phyloP scores from a whole-genome alignment of 2,888 invertebrate species.

The Agrochola macilenta region DNA sequence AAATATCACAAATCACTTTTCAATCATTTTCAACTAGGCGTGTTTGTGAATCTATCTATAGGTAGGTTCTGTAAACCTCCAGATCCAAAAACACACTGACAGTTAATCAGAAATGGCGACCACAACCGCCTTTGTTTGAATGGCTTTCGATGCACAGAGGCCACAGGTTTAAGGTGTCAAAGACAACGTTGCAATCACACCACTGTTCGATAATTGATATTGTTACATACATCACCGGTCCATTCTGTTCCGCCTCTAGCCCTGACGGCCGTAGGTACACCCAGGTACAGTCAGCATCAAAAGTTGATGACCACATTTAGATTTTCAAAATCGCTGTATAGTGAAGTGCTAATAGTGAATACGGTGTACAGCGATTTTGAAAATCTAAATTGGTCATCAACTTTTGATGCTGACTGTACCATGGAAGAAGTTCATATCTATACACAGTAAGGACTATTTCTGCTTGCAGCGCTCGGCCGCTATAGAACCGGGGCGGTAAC shows the following conservation, averaged over 20 bases:
- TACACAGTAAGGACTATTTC: too few relatives aligned
- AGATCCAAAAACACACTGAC: too few relatives aligned
- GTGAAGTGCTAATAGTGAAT: too few relatives aligned
- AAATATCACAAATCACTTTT: background rate
- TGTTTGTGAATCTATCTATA: background rate
- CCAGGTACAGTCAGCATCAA: too few relatives aligned
- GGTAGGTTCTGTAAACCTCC: background rate
- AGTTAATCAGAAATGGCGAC: slow-evolving; percentile 2
- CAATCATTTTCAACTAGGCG: background rate
- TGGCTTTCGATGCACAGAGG: background rate
- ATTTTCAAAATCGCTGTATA: too few relatives aligned
- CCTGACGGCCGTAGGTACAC: background rate
- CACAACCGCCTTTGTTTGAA: background rate
- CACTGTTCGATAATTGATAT: slow-evolving; percentile 31
- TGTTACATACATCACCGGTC: slow-evolving; percentile 5
- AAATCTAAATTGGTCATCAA: too few relatives aligned
- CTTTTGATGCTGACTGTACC: too few relatives aligned
- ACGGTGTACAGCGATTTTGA: too few relatives aligned
- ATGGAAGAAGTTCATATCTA: too few relatives aligned
- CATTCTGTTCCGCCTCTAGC: background rate
- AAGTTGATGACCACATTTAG: too few relatives aligned
- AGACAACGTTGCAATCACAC: slow-evolving; percentile 8
- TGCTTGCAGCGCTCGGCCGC: too few relatives aligned
- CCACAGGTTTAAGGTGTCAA: slow-evolving; percentile 2
- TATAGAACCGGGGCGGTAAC: too few relatives aligned